These are phyloP conservation scores for Lamprotornis superbus DNA, from an alignment of 2,113 vertebrate species.

Conservation along the genomic window DNA sequence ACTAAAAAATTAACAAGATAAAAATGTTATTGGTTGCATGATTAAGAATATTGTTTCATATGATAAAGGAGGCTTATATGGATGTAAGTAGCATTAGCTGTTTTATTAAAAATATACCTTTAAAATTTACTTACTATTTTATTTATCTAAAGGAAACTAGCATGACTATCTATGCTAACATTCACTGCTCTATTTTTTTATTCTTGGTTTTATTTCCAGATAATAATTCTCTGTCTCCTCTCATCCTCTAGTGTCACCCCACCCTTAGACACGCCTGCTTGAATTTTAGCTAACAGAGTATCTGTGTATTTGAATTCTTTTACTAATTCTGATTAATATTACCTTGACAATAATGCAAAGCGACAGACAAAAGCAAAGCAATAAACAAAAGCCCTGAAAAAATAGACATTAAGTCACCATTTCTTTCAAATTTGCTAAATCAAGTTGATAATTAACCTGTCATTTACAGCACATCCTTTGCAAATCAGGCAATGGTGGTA, in stretches of 20 bases:
- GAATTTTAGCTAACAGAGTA: constrained; percentile 32
- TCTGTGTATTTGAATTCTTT: background rate
- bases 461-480: background rate
- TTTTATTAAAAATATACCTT: background rate
- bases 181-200: background rate
- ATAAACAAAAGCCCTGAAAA: constrained; percentile 30
- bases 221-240: constrained; percentile 14
- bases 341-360: constrained; percentile 22
- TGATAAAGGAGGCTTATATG: background rate
- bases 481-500: constrained; percentile 20
- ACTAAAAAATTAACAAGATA: background rate
- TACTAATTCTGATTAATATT: background rate
- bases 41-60: background rate
- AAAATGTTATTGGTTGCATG: background rate
- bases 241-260: constrained; percentile 10
- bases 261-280: constrained; percentile 28
- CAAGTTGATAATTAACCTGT: constrained; percentile 41
- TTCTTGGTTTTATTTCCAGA: background rate
- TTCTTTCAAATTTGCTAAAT: constrained; percentile 31
- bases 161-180: background rate
- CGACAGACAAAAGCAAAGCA: constrained; percentile 24
- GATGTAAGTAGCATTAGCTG: background rate
- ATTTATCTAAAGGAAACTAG: background rate
- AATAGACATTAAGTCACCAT: background rate
- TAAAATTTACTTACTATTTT: background rate